Evolutionary conservation across 2,113 vertebrate species (phyloP), one percentile per base, ranked within the genome.

Genomic region (Gavialis gangeticus): DNA sequence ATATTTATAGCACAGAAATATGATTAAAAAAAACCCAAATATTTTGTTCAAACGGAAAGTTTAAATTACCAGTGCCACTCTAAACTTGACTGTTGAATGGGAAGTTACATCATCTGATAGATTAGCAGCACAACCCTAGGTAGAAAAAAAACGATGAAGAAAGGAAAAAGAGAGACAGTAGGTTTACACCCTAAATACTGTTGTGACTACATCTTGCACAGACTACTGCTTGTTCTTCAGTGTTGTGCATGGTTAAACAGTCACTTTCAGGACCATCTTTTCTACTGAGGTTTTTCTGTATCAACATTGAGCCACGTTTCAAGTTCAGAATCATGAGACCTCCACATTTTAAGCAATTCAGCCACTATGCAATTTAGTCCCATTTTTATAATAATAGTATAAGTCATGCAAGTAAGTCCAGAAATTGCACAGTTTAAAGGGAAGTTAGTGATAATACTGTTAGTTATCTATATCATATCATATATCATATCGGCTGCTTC

Each of bases 321-420:
- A 56, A 56, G 17, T 73, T 75, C 16, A 63, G 55, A 28, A 73
- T 37, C 24, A 34, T 16, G 13, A 54, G 9, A 3, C 54, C 24
- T 19, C 7, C 3, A 79, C n/a, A 15, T 37, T 37, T 18, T 37
- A 34, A 19, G 17, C 4, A 6, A 69, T 46, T 46, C 8, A 30
- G 56, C 5, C 59, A 60, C 12, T 12, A 60, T 3, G 11, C 30
- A 13, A 1, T 0, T 0, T 8, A 56, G 30, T n/a, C 34, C 5
- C 46, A 46, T 9, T 46, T 46, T 18, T 15, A 10, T 18, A 56
- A 12, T 84, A 80, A 64, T 27, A 69, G 37, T 34, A 58, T 15
- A 4, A 69, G 22, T 46, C 2, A 28, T 37, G n/a, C 78, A 71
- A 71, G 22, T 64, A 22, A 16, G 3, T 21, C 19, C 22, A 30